Evolutionary conservation across 92 coral and sea anemone genomes (phyloP), one percentile per base, ranked within the genome.

Genomic region (Umimayanthus kanabou): DNA sequence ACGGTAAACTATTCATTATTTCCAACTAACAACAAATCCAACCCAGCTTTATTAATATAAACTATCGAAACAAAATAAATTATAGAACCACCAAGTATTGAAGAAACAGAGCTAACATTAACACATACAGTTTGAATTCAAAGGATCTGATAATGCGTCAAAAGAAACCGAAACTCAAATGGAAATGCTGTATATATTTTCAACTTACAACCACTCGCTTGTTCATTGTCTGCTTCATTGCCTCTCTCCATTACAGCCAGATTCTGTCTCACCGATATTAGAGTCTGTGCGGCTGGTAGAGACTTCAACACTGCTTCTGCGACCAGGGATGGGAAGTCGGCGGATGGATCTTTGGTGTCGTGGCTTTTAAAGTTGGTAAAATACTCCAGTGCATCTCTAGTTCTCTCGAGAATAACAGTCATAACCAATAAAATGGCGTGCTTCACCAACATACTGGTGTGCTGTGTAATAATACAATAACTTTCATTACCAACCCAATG

Each of bases 241-340:
- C 79, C 78, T 79, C 67, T 50, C 9, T 40, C 88, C 76, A 89
- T 89, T 40, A 78, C 81, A 80, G 87, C 73, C 64, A 96, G 90
- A 88, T 93, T 96, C 76, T 96, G 98, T 39, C 96, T 90, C 81
- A 96, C 80, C 33, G 99, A 94, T 33, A 96, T 92, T 23, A 96
- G 66, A n/a, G 93, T 92, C 83, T 93, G 93, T 22, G 93, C 88
- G 78, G 94, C 98, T 50, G 98, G 98, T 49, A 96, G 81, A 30
- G 77, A 80, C 87, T 92, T 96, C 26, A 94, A 64, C 30, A 96
- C 93, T 23, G 81, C 93, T 33, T 94, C 98, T 9, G 91, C 92
- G 70, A 94, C 92, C 77, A 88, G 87, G 7, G 76, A 45, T n/a
- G 75, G 77, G 11, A 82, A 42, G 23, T 82, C 77, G 2, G 65